Evolutionary conservation across 1,140 invertebrate genomes (phyloP), one percentile per base, ranked within the genome.

Genomic region (Tetramorium simillimum): DNA sequence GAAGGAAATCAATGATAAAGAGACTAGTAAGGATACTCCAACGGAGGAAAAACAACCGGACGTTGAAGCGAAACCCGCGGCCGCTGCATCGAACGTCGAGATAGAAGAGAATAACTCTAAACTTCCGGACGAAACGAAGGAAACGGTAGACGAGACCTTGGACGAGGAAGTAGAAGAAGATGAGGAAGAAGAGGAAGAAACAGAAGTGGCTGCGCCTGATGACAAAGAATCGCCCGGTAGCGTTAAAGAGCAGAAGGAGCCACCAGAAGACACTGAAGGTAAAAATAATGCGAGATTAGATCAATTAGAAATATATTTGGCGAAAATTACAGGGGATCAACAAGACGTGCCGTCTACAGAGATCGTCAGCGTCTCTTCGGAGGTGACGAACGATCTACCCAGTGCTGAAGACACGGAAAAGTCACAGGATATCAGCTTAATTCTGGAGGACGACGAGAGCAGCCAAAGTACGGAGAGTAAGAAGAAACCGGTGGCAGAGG

Each of bases 241-340:
- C 60, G 28, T 33, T 40, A 85, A 90, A 78, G 73, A 88, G 18
- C 46, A 77, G 14, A 88, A 82, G 62, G 51, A 85, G 12, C 33
- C 56, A 28, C 24, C 63, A 0, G 86, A 92, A 51, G 87, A 93
- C n/a, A n/a, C 72, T 37, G 88, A 86, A 78, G 85, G 85, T 77
- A 92, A 92, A 51, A 28, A 80, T n/a, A 89, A 69, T 51, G 67
- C 65, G 63, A 85, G 86, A 75, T 60, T 92, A 72, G 90, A 92
- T 85, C 90, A 92, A 76, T 82, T 92, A 43, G 91, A 93, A 86
- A 84, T 92, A 70, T 77, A 92, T 78, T 67, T 92, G 28, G 88
- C 92, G 28, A 92, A 93, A 85, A 93, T 92, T 85, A 93, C 91
- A 24, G 92, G 92, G n/a, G 90, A 93, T 75, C 90, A 91, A 28